Base-by-base conservation (phyloP, 64 coral and sea anemone species). In the Exaiptasia diaphana region DNA sequence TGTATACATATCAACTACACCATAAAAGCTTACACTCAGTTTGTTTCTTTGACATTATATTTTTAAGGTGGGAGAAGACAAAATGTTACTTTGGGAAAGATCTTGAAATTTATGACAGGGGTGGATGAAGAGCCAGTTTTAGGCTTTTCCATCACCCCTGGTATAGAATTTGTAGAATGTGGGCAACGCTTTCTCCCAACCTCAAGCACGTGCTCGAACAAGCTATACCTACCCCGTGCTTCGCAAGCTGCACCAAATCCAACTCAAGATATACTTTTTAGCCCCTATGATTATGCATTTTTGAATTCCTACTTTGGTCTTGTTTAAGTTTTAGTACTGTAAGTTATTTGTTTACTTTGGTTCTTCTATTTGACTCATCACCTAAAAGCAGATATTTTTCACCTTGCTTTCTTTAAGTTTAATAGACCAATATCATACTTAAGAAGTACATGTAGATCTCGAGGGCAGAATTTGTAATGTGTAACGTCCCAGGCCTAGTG, bases 71-170 rank as follows among this genome's bases (percentile, higher is more conserved):
- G 80, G 57, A 32, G 67, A 30, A 83, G 80, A 83, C 48, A 54
- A 24, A 48, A 56, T 57, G 23, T 83, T 5, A 55, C 65, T n/a
- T 49, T 83, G 15, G 65, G 24, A 70, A 27, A 83, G 13, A 71
- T 83, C 46, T 29, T 83, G 10, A 23, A 68, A 28, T 83, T 83
- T 38, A 41, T 30, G 4, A 83, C 80, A 36, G 80, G 80, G 28
- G 77, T 39, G 55, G 80, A 83, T 25, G 30, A 83, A 72, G 80
- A 83, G 45, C 80, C 80, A 69, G 80, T 72, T n/a, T 54, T 83
- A 29, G 80, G 80, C 3, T 83, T 54, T 68, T 22, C 46, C 13
- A 56, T 58, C 21, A 44, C 50, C 39, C 80, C 80, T 12, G 23
- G 4, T 45, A 69, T 71, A 26, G 45, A 45, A 8, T 83, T 83